Base-by-base conservation (phyloP, 2,888 invertebrate species). In the Platynereis dumerilii region DNA sequence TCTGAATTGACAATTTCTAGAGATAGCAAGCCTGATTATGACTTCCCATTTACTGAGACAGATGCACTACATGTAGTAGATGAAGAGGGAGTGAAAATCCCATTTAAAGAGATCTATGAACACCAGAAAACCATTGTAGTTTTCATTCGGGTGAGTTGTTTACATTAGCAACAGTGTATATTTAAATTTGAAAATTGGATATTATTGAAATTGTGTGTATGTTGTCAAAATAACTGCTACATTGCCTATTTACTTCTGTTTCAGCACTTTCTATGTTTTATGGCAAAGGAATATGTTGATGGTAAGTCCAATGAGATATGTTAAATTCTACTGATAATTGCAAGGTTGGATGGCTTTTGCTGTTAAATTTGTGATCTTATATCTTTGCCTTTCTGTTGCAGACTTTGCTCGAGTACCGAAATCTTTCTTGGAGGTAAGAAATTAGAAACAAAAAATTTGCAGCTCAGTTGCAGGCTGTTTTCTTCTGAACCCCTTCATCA, bases 251-350 rank as follows among this genome's bases (percentile, higher is more conserved):
- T n/a, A n/a, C n/a, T n/a, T n/a, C n/a, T n/a, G n/a, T 76, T 76
- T 34, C 77, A 80, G 80, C 79, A 80, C 70, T 78, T 80, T 34
- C 69, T 80, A 29, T 78, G 78, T 60, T 80, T 75, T 66, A 71
- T 77, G 10, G 72, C 76, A 29, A 78, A 80, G 71, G 80, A 80
- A 58, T 80, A 80, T 74, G 76, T 78, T 20, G 80, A 80, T 72
- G 78, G 77, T 76, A 69, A 66, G 74, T 56, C 26, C 34, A 34
- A 34, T n/a, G n/a, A n/a, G n/a, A n/a, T n/a, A n/a, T n/a, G n/a
- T n/a, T n/a, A n/a, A n/a, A 34, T 34, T 34, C 34, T 34, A 34
- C 34, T 7, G 12, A 34, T 34, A 34, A 34, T 34, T 34, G 5
- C 5, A 34, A 5, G 5, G 34, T 34, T 34, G 34, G n/a, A 34